Conservation (phyloP, 1,140 invertebrate genomes). For the Lepidurus packardi region DNA sequence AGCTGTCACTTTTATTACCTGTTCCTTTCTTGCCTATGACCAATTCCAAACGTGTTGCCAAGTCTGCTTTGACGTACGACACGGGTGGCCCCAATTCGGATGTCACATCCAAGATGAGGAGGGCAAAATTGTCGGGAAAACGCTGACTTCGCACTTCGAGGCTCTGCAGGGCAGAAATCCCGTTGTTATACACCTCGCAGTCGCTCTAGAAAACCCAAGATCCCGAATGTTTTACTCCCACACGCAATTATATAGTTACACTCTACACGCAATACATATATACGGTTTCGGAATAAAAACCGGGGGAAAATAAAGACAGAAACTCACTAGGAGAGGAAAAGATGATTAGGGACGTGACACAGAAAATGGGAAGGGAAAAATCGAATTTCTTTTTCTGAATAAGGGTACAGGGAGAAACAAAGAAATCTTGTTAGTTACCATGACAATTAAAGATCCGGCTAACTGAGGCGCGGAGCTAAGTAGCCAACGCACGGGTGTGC, state of each 20-base stretch:
- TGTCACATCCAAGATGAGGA: conserved; percentile 33
- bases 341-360: not conserved
- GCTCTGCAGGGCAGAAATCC: conserved; percentile 32
- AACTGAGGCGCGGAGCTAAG: conserved; percentile 28
- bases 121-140: conserved; percentile 30
- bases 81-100: conserved; percentile 33
- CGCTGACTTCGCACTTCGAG: conserved; percentile 32
- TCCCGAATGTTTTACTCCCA: too few species aligned
- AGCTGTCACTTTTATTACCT: conserved; percentile 9
- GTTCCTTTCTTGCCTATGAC: conserved; percentile 9
- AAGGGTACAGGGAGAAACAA: not conserved
- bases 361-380: not conserved
- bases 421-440: conserved; percentile 12
- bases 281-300: not conserved
- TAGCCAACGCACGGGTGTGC: conserved; percentile 31
- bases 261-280: not conserved
- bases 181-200: conserved; percentile 28
- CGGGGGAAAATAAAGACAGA: not conserved
- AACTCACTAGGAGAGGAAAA: not conserved
- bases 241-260: not conserved
- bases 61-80: conserved; percentile 32
- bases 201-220: conserved; percentile 22
- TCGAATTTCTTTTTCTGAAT: not conserved
- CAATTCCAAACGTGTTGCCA: conserved; percentile 29
- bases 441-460: conserved; percentile 26